Base-by-base conservation (phyloP, 2,113 vertebrate genomes). In the Dicerorhinus sumatrensis region DNA sequence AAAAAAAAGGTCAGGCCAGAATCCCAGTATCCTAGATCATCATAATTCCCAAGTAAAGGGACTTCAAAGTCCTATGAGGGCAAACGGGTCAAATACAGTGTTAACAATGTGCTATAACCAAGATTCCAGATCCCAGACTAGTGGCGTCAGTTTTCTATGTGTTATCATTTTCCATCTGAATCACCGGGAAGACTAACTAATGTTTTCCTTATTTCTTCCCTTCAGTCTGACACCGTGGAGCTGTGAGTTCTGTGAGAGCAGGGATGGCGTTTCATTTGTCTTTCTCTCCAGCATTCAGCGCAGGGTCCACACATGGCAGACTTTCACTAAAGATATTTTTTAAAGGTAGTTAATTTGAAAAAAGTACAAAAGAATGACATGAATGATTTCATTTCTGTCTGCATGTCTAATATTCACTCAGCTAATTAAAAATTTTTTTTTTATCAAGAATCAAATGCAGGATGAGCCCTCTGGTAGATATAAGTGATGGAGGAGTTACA, bases 281-380 rank as follows among this genome's bases (percentile, higher is more conserved):
- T 65, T 12, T 85, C 67, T 72, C 51, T 77, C 25, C 42, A 51
- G 14, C 73, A 36, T 10, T 86, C 25, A 13, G 27, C 48, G 29
- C 11, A 54, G 51, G 23, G 17, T 10, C 23, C 81, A 1, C 20
- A 25, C 7, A 4, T 10, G 36, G 67, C 42, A 65, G 25, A 7
- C 36, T 85, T 72, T 73, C 20, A 13, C 33, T 73, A 27, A 81
- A 48, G 20, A 25, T 5, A 29, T 62, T 11, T 67, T 75, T 56
- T 29, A 39, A 33, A 58, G 80, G 67, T 63, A 18, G 36, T 77
- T 63, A 87, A 3, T 80, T 79, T 54, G 36, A 36, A 83, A 93
- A 96, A 98, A 89, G 96, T 17, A 93, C 12, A 42, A 93, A 97
- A 95, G 39, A 85, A 82, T 79, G 21, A 13, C 25, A 87, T 9